Evolutionary conservation across 2,888 invertebrate genomes (phyloP).

Genomic region (Exocentrus adspersus): DNA sequence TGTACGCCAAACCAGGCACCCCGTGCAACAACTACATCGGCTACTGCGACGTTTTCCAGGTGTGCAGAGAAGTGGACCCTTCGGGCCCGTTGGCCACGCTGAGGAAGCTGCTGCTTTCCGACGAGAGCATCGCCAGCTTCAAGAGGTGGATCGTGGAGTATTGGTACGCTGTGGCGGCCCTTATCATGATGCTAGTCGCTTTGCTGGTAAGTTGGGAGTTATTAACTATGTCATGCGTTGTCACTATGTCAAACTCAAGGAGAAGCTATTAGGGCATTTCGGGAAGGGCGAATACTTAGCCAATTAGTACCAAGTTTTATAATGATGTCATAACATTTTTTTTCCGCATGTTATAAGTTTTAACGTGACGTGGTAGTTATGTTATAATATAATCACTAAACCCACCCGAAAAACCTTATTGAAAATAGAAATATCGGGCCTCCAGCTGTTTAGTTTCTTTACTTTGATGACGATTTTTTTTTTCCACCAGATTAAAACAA

Average conservation of each 20-base stretch:
- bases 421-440: neutral
- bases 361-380: no score
- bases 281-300: no score
- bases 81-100: slow-evolving; percentile 91
- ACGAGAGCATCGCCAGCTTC: slow-evolving; percentile 89
- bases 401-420: slow-evolving; percentile 4
- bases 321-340: no score
- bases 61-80: slow-evolving; percentile 92
- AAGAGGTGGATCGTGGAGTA: slow-evolving; percentile 87
- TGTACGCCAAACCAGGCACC: slow-evolving; percentile 93
- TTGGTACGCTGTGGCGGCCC: slow-evolving; percentile 89
- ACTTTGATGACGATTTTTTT: slow-evolving; percentile 9
- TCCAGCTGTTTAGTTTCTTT: neutral
- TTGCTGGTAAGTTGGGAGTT: slow-evolving; percentile 85
- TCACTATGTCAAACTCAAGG: no score
- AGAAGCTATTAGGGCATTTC: no score
- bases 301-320: no score
- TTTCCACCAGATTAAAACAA: slow-evolving; percentile 22
- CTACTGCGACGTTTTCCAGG: slow-evolving; percentile 77
- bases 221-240: no score
- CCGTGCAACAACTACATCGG: slow-evolving; percentile 91
- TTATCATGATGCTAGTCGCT: slow-evolving; percentile 77
- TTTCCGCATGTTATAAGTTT: no score
- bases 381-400: no score
- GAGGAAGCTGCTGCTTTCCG: slow-evolving; percentile 84